phyloP scores from a whole-genome alignment of 2,113 vertebrate genomes.

The Carassius auratus region DNA sequence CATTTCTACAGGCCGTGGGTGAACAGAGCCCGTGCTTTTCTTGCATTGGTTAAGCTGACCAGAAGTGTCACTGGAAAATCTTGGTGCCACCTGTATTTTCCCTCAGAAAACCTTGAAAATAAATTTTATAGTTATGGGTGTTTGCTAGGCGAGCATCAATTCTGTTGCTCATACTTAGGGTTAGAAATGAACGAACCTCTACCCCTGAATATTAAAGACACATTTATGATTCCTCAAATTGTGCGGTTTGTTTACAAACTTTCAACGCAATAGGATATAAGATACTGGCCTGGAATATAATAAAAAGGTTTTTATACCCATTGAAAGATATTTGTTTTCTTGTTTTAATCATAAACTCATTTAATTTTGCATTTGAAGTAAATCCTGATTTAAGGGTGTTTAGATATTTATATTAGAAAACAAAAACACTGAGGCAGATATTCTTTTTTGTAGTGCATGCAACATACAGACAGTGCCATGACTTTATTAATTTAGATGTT shows the following conservation, averaged over 20 bases:
- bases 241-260: neutral
- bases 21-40: neutral
- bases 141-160: conserved; percentile 14
- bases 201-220: neutral
- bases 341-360: no score
- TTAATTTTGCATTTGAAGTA: no score
- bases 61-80: conserved; percentile 42
- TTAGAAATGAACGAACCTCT: neutral
- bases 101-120: conserved; percentile 25
- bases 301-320: no score
- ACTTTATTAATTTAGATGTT: no score
- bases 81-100: conserved; percentile 47
- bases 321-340: no score
- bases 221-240: neutral
- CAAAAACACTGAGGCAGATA: no score
- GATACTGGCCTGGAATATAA: neutral
- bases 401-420: no score
- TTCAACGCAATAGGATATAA: neutral
- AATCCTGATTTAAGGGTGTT: no score
- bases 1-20: conserved; percentile 56
- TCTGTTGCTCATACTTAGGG: neutral
- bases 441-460: no score
- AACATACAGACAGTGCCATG: no score
- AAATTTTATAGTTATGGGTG: neutral
- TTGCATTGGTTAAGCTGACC: conserved; percentile 26